These are phyloP conservation scores for Lucilia cuprina DNA, from an alignment of 1,140 invertebrate genomes.

Conservation along the genomic window DNA sequence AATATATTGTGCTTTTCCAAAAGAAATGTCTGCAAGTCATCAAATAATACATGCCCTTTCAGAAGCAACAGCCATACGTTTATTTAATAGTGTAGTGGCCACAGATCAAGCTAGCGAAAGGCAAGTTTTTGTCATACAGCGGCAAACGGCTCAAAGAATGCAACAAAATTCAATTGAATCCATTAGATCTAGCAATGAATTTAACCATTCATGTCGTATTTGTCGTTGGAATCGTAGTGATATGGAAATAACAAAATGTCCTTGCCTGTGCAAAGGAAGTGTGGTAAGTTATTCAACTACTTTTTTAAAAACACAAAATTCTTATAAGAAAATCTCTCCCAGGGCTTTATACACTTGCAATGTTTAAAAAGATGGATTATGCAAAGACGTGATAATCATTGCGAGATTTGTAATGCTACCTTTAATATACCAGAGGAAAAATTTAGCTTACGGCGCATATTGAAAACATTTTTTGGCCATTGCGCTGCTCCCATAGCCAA, in stretches of 20 bases:
- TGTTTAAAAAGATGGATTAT: constrained; percentile 58
- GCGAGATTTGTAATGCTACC: constrained; percentile 50
- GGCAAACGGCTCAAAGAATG: background rate
- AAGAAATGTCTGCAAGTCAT: background rate
- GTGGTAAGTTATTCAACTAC: constrained; percentile 48
- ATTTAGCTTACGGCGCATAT: constrained; percentile 50
- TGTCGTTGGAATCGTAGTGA: constrained; percentile 57
- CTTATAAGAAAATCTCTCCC: background rate
- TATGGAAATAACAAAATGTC: constrained; percentile 53
- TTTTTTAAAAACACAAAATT: background rate
- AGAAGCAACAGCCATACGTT: constrained; percentile 45
- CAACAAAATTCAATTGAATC: constrained; percentile 40
- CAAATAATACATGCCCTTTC: constrained; percentile 36
- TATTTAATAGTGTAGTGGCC: constrained; percentile 44
- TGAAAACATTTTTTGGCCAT: constrained; percentile 49
- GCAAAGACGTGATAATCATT: constrained; percentile 53
- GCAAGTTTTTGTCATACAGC: background rate
- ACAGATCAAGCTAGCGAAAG: background rate
- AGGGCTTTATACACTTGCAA: constrained; percentile 56
- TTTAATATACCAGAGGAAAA: constrained; percentile 50
- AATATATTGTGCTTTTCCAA: background rate
- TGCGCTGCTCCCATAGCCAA: constrained; percentile 53
- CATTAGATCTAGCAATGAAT: constrained; percentile 50
- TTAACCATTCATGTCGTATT: constrained; percentile 55
- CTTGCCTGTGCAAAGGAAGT: constrained; percentile 56